phyloP scores from a whole-genome alignment of 2,113 vertebrate genomes.

The Fregata magnificens region DNA sequence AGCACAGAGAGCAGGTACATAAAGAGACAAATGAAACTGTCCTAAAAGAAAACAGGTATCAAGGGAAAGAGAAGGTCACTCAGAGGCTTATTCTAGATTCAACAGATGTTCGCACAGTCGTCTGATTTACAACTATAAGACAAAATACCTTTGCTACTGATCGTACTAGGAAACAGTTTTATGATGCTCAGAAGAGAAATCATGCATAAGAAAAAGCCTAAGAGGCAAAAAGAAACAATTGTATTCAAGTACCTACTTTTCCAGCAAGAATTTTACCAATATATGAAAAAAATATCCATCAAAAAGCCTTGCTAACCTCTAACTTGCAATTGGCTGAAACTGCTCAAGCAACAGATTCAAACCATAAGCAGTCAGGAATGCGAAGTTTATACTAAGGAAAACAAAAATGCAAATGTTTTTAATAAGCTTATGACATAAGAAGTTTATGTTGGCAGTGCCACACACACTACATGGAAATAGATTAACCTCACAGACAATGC shows the following conservation, averaged over 20 bases:
- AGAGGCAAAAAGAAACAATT: background rate
- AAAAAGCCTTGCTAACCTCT: background rate
- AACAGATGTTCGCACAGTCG: background rate
- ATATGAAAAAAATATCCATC: background rate
- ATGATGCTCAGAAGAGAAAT: background rate
- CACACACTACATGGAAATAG: background rate
- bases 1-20: background rate
- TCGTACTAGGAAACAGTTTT: background rate
- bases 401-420: constrained; percentile 19
- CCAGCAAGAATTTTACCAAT: background rate
- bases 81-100: background rate
- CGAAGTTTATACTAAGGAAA: background rate
- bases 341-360: background rate
- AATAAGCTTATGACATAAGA: background rate
- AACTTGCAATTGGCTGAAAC: background rate
- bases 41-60: background rate
- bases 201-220: background rate
- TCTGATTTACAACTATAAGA: background rate
- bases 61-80: background rate
- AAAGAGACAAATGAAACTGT: background rate
- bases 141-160: background rate
- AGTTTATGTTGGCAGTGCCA: constrained; percentile 33
- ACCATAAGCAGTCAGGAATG: constrained; percentile 25
- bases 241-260: background rate
- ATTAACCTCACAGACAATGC: background rate